Percentiles rank a stretch among this genome's conserved stretches.
Evolutionary conservation across 2,888 invertebrate species (phyloP).

Genomic region (Rotaria macrura): DNA sequence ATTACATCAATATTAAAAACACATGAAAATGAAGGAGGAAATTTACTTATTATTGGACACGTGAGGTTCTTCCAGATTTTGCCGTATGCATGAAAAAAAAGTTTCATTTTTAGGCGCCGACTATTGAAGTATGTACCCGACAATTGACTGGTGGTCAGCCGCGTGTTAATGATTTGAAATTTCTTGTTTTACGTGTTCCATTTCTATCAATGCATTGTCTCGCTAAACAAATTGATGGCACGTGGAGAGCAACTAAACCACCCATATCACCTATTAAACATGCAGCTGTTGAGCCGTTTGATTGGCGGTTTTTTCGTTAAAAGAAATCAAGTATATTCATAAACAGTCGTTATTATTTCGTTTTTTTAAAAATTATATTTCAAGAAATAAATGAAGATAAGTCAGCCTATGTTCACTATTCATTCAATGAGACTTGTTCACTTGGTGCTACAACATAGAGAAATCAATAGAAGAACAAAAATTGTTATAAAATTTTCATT

Average conservation of each 20-base stretch:
- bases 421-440: no score
- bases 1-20: slow-evolving; percentile 3
- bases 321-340: background rate
- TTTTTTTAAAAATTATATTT: background rate
- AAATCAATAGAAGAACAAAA: no score
- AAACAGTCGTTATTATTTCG: background rate
- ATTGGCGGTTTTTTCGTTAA: slow-evolving; percentile 19
- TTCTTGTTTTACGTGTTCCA: slow-evolving; percentile 67
- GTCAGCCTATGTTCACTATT: no score
- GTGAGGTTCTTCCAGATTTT: slow-evolving; percentile 43
- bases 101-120: slow-evolving; percentile 55
- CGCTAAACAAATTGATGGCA: background rate
- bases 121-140: slow-evolving; percentile 70
- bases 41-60: slow-evolving; percentile 77
- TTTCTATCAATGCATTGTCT: slow-evolving; percentile 61
- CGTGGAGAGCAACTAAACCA: background rate
- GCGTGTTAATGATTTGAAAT: slow-evolving; percentile 61
- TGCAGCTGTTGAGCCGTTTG: background rate
- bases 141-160: slow-evolving; percentile 62
- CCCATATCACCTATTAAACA: slow-evolving; percentile 6
- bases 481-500: no score
- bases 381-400: background rate
- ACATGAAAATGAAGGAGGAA: slow-evolving; percentile 57
- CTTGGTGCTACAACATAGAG: no score
- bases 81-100: background rate